A percentile compares a stretch with the other conserved stretches of the same genome.
These are phyloP conservation scores for Anguilla marmorata DNA, from an alignment of 2,797 vertebrate genomes.

Conservation along the genomic window DNA sequence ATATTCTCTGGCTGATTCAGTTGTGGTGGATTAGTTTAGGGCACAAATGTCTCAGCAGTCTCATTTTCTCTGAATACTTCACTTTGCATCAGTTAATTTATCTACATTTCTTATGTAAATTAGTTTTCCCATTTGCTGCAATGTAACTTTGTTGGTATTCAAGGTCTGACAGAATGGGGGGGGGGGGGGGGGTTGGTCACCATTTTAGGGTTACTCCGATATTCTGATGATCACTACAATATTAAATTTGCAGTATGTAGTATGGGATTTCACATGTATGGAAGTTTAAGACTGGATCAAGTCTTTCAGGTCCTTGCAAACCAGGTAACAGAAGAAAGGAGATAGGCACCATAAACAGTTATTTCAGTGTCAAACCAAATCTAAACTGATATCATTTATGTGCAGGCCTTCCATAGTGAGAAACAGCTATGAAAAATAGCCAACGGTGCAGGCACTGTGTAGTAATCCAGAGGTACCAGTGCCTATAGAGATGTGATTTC, in stretches of 20 bases:
- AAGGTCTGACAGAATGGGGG: not conserved
- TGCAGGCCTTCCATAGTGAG: not conserved
- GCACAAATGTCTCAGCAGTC: not conserved
- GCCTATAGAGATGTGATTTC: constrained; percentile 63
- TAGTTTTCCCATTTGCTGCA: not conserved
- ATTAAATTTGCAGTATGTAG: not conserved
- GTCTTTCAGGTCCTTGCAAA: not conserved
- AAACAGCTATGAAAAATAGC: constrained; percentile 54
- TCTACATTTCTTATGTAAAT: not conserved
- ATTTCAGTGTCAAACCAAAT: not conserved
- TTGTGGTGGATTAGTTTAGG: not conserved
- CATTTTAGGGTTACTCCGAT: not conserved
- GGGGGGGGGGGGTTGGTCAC: not conserved
- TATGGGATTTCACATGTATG: not conserved
- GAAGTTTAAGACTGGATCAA: not conserved
- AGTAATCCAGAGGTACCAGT: constrained; percentile 59
- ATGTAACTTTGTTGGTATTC: not conserved
- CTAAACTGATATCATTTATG: not conserved
- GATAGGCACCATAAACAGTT: not conserved
- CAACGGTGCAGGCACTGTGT: constrained; percentile 47
- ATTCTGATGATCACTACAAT: not conserved
- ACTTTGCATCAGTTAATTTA: not conserved
- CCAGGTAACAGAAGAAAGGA: not conserved
- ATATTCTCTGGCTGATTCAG: not conserved
- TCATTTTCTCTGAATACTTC: not conserved